phyloP scores from a whole-genome alignment of 2,797 vertebrate genomes.

The Aplochiton taeniatus region DNA sequence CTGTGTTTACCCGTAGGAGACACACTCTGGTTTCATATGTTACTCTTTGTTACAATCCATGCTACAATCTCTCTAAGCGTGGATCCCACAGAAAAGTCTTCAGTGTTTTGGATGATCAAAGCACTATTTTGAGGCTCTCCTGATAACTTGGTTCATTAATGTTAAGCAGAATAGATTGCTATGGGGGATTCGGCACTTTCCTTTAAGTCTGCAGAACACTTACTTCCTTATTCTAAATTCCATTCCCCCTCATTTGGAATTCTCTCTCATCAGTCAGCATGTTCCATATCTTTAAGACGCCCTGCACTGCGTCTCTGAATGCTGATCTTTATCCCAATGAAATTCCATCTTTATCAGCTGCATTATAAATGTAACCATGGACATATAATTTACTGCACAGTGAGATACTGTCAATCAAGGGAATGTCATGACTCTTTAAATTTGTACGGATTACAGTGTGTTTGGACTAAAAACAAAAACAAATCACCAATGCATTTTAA shows the following conservation, averaged over 20 bases:
- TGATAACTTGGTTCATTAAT: conserved; percentile 33
- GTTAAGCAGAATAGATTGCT: conserved; percentile 44
- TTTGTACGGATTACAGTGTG: too few relatives aligned
- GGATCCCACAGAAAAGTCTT: background rate
- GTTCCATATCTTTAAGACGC: background rate
- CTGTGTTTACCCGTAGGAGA: too few relatives aligned
- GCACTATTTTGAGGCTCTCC: conserved; percentile 3
- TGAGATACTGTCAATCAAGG: too few relatives aligned
- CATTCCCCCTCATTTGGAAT: conserved; percentile 48
- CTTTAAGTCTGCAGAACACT: conserved; percentile 50
- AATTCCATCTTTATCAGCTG: too few relatives aligned
- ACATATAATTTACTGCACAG: too few relatives aligned
- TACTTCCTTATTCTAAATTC: conserved; percentile 36
- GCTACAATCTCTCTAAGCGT: background rate
- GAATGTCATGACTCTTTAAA: too few relatives aligned
- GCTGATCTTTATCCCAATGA: too few relatives aligned
- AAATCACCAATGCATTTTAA: too few relatives aligned
- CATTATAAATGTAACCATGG: too few relatives aligned
- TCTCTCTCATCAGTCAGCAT: conserved; percentile 35
- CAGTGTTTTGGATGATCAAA: conserved; percentile 21
- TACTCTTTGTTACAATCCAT: too few relatives aligned
- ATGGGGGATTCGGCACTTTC: conserved; percentile 63
- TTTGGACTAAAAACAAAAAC: too few relatives aligned
- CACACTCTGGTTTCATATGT: background rate
- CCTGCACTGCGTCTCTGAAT: too few relatives aligned